Conservation (phyloP, 2,888 invertebrate genomes). For the Chorisops tibialis region DNA sequence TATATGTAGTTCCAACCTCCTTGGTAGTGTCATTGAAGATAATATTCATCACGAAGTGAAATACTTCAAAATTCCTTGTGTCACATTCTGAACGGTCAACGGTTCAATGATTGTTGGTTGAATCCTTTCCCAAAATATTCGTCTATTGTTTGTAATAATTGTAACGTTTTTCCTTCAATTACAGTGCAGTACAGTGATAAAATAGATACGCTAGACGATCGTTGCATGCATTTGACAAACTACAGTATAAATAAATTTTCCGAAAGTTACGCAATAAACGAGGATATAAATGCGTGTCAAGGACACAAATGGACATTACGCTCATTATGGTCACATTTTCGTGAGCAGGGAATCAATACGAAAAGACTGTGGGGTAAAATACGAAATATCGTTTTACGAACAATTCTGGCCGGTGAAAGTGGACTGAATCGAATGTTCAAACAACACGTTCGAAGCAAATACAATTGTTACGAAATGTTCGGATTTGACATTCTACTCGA, state of each 20-base stretch:
- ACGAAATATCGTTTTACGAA: conserved; percentile 88
- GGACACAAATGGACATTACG: conserved; percentile 89
- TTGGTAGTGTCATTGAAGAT: too few relatives aligned
- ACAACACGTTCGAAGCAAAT: conserved; percentile 72
- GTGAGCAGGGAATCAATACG: conserved; percentile 70
- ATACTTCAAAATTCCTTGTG: too few relatives aligned
- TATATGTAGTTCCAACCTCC: too few relatives aligned
- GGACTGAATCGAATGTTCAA: conserved; percentile 70
- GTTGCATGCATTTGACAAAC: conserved; percentile 90
- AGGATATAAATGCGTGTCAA: conserved; percentile 84
- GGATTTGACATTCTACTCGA: conserved; percentile 94
- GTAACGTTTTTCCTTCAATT: conserved; percentile 12
- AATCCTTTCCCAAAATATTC: too few relatives aligned
- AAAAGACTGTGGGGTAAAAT: conserved; percentile 76
- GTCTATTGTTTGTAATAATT: too few relatives aligned
- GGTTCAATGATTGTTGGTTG: too few relatives aligned
- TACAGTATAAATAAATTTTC: conserved; percentile 89
- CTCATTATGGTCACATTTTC: conserved; percentile 62
- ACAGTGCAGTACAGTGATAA: conserved; percentile 81
- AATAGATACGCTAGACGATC: conserved; percentile 71
- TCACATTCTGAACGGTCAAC: too few relatives aligned
- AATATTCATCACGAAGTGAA: too few relatives aligned
- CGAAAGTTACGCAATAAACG: conserved; percentile 81
- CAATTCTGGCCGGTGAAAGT: conserved; percentile 83
- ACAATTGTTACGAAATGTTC: conserved; percentile 92